Evolutionary conservation across 2,888 invertebrate species (phyloP), one percentile per base, ranked within the genome.

Genomic region (Drosophila cracens): DNA sequence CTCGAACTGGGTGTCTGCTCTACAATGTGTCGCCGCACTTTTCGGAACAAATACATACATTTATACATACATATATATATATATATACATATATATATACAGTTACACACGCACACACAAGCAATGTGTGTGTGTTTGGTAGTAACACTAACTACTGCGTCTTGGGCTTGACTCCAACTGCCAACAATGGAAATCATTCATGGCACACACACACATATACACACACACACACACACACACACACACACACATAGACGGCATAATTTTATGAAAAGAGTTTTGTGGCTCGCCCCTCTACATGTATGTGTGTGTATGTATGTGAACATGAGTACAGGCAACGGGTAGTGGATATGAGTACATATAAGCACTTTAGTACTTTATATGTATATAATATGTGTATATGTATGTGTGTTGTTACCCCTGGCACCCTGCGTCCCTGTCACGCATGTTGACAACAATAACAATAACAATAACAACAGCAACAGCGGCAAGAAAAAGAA

Each of bases 101-200:
- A 68, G 16, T 25, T 29, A 51, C 8, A 52, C 40, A 21, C 31
- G 21, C 25, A 49, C 21, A 59, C 8, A 49, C n/a, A 57, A 13
- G 38, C n/a, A 66, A 25, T 11, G 40, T 52, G 13, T 52, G 13
- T 43, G 52, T 65, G 58, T 54, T 63, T 51, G 58, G 69, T 63
- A 72, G 68, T 68, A 43, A 71, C 52, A 62, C 61, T 62, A 77
- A 75, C 76, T 71, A 76, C 77, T 81, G 75, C 82, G 80, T 73
- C 82, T 80, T 77, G 56, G 49, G 61, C 66, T 64, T 48, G 67
- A 63, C 52, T 27, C 49, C 40, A 51, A 53, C 69, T 40, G 84
- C 77, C 85, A 80, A 87, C 85, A 86, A 86, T 86, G 85, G 69
- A 76, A 85, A 85, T 86, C 85, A 86, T 86, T 86, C 85, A 86